A percentile compares a stretch with the other conserved stretches of the same genome.
These are phyloP conservation scores for Drosophila gunungcola DNA, from an alignment of 1,140 invertebrate species.

Conservation along the genomic window DNA sequence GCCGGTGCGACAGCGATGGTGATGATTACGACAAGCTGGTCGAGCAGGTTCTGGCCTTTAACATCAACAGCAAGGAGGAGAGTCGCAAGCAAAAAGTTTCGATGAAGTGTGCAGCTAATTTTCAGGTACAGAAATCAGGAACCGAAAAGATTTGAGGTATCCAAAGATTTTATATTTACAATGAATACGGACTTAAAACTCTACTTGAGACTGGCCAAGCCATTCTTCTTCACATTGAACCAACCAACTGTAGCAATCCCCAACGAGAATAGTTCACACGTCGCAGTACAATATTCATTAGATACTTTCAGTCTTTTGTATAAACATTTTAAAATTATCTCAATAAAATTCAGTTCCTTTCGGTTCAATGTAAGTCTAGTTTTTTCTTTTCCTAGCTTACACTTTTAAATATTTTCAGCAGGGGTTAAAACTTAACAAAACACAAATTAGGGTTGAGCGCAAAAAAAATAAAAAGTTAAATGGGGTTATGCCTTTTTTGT, in stretches of 20 bases:
- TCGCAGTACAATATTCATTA: background rate
- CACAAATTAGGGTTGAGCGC: too few relatives aligned
- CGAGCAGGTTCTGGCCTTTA: slow-evolving; percentile 23
- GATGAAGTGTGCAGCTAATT: slow-evolving; percentile 31
- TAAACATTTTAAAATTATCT: background rate
- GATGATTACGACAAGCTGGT: slow-evolving; percentile 32
- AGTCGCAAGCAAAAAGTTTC: background rate
- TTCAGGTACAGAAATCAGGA: background rate
- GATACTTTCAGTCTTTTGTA: background rate
- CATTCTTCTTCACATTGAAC: background rate
- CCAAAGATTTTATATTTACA: too few relatives aligned
- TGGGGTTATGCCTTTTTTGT: background rate
- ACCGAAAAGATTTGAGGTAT: background rate
- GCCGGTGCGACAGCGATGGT: background rate
- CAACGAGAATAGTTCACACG: background rate
- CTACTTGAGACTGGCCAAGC: background rate
- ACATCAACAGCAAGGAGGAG: background rate
- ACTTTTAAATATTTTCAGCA: too few relatives aligned
- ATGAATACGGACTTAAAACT: background rate
- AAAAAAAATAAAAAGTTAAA: too few relatives aligned
- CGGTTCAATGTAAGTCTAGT: background rate
- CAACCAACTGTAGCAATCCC: background rate
- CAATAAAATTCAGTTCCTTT: slow-evolving; percentile 20
- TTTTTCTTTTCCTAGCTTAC: background rate
- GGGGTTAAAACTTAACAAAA: too few relatives aligned